Conservation (phyloP, 1,140 invertebrate genomes). For the Vanessa tameamea region DNA sequence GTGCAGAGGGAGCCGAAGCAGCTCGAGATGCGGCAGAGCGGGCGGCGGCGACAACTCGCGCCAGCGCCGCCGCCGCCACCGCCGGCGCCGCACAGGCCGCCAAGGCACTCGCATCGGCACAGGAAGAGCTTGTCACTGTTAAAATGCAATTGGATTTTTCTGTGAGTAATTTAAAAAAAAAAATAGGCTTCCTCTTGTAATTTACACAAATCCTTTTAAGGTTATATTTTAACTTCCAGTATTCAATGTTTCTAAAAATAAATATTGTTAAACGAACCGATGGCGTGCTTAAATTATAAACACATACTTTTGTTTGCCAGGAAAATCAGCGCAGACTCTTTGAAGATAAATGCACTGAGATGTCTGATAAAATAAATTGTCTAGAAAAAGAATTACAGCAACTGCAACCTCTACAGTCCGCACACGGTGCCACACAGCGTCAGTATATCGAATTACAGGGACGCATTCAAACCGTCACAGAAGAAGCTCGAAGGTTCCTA, state of each 20-base stretch:
- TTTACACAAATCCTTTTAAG: background rate
- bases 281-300: no score
- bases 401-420: constrained; percentile 53
- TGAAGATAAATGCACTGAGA: constrained; percentile 63
- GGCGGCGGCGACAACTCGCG: constrained; percentile 48
- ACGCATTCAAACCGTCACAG: constrained; percentile 48
- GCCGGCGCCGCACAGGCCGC: constrained; percentile 56
- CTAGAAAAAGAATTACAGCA: constrained; percentile 63
- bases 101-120: constrained; percentile 44
- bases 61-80: constrained; percentile 53
- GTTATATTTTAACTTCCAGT: no score
- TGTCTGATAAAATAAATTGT: constrained; percentile 44
- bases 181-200: background rate
- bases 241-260: no score
- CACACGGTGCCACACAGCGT: constrained; percentile 49
- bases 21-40: constrained; percentile 53
- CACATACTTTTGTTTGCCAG: constrained; percentile 33
- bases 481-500: constrained; percentile 59
- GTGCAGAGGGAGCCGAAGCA: constrained; percentile 62
- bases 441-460: constrained; percentile 67
- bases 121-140: constrained; percentile 55
- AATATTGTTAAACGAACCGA: no score
- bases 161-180: constrained; percentile 36
- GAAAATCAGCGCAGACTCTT: constrained; percentile 59
- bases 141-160: constrained; percentile 63